Evolutionary conservation across 2,113 vertebrate genomes (phyloP), one percentile per base, ranked within the genome.

Genomic region (Sisor rabdophorus): DNA sequence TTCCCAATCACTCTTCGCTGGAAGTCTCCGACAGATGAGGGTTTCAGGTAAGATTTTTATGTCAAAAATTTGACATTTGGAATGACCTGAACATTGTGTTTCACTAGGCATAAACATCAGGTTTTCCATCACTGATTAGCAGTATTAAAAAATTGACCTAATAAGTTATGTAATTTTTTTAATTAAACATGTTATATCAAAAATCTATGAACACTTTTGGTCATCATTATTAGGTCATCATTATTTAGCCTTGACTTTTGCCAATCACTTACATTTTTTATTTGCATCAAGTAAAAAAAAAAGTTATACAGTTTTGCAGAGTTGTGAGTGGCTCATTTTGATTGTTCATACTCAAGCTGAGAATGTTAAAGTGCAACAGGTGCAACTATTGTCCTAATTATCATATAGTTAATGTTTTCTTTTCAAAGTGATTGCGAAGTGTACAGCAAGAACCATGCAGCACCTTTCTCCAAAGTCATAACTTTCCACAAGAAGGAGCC

Each of bases 401-500:
- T 13, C 22, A 53, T 24, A 30, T 40, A 22, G 6, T 75, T 71
- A 16, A 11, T 30, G 6, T 65, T 70, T 3, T 64, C 4, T 61
- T 70, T 69, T 76, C 82, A 50, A 82, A 98, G 96, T 81, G 96
- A 97, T 81, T 98, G 96, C 85, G 96, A 98, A 89, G 95, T 98
- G 71, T 98, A 95, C 87, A 91, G 86, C 85, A 98, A 95, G 89
- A 98, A 95, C 79, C 96, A 98, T 44, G 91, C 95, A 84, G 93
- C 95, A 71, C 96, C 96, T 2, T 98, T 97, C 87, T 96, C 96
- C 79, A 98, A 98, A 92, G 93, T 97, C 73, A 98, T 98, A 83
- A 98, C 95, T 80, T 98, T 98, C 85, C 95, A 98, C 89, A 98
- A 97, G 89, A 98, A 95, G 87, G 96, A 97, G 72, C 94, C 95